Base-by-base conservation (phyloP, 2,888 invertebrate species). In the Drosophila lutescens region DNA sequence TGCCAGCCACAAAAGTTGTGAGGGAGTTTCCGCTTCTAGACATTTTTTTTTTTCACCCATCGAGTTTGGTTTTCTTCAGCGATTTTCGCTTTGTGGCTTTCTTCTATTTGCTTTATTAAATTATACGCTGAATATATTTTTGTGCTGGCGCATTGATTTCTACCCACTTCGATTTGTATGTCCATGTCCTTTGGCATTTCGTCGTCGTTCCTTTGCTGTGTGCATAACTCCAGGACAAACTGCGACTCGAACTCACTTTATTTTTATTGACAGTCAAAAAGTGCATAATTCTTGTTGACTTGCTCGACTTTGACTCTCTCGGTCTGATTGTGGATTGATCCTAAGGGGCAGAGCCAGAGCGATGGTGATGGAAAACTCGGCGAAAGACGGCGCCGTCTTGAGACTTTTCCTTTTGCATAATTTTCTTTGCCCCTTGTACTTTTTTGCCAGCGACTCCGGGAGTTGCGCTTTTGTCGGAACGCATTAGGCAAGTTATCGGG, bases 101-200 rank as follows among this genome's bases (percentile, higher is more conserved):
- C 55, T 63, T 78, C 77, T 86, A 88, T 86, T 88, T 80, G 82
- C 79, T 87, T 89, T 89, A 89, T 89, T 89, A 87, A 89, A 89
- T 89, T 89, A 89, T 88, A 87, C 86, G 89, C 89, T 89, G 89
- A 86, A 89, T 89, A 87, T 86, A 89, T 88, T 88, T 77, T 71
- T 68, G 68, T 78, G 80, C 76, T 72, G 77, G 72, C 80, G 79
- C 86, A 89, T 89, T 89, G 90, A 88, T 89, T 89, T 88, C 78
- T 65, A 66, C 66, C 76, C 74, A 81, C 88, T 84, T 88, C 78
- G 84, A 88, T 78, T 83, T 83, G 74, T 70, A 83, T 75, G 84
- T 88, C 80, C 88, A 87, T 75, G 84, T 88, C 80, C 86, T 82
- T 84, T 81, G 88, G 81, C 86, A 78, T 72, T 86, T 78, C 66